Evolutionary conservation across 53 echinoderm and acorn worm species (phyloP).

Genomic region (Henricia sp.): DNA sequence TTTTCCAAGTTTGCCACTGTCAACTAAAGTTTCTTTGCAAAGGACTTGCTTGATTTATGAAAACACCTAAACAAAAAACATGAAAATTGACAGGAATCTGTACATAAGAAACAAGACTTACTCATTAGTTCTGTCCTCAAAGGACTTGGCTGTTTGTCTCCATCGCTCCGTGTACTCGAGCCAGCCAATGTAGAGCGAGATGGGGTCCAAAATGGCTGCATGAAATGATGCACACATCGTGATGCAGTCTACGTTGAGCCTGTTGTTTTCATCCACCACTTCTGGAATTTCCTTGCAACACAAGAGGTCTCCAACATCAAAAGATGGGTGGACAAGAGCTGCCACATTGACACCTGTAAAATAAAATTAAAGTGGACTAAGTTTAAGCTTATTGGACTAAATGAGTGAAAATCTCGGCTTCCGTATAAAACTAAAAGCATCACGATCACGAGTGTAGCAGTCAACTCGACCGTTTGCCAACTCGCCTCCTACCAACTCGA

Average conservation of each 20-base stretch:
- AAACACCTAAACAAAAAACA: background rate
- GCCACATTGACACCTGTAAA: too few relatives aligned
- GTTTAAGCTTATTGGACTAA: too few relatives aligned
- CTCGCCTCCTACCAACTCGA: too few relatives aligned
- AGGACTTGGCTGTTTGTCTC: background rate
- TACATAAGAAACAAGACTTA: too few relatives aligned
- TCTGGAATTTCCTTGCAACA: background rate
- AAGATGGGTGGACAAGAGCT: background rate
- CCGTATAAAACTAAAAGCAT: too few relatives aligned
- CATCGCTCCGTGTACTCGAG: background rate
- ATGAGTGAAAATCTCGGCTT: too few relatives aligned
- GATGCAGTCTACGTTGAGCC: background rate
- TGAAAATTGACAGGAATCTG: background rate
- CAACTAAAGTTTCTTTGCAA: background rate
- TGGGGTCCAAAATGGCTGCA: background rate
- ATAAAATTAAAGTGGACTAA: too few relatives aligned
- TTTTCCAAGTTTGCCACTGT: background rate
- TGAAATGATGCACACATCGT: background rate
- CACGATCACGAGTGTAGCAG: too few relatives aligned
- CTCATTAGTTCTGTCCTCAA: background rate
- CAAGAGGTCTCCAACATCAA: background rate
- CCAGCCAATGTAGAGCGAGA: background rate
- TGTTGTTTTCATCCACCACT: background rate
- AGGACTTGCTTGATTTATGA: background rate
- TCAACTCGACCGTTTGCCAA: too few relatives aligned